Conservation (phyloP, 2,113 vertebrate species). For the Progne subis region DNA sequence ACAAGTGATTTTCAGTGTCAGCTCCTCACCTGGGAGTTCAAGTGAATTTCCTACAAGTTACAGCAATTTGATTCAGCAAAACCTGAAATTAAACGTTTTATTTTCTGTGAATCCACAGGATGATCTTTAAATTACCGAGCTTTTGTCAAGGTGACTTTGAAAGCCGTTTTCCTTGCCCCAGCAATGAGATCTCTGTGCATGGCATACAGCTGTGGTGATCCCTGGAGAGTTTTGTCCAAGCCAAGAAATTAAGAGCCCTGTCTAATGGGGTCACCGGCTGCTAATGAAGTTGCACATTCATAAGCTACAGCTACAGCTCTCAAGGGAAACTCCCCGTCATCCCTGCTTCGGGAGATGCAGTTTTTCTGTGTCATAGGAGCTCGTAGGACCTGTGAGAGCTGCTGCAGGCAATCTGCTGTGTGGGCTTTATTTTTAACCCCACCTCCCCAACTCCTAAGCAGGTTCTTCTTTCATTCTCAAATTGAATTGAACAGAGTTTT, state of each 20-base stretch:
- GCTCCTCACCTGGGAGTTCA: background rate
- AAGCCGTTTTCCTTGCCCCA: background rate
- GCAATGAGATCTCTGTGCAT: background rate
- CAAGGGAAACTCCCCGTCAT: background rate
- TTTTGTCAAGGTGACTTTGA: constrained; percentile 43
- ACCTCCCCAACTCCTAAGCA: background rate
- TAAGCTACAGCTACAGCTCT: constrained; percentile 39
- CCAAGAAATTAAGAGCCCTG: constrained; percentile 12
- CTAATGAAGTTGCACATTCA: constrained; percentile 48
- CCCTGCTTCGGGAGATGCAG: background rate
- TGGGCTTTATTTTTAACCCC: constrained; percentile 1
- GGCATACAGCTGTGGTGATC: background rate
- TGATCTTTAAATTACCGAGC: background rate
- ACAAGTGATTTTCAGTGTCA: background rate
- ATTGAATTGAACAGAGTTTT: constrained; percentile 54
- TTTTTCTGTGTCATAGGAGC: background rate
- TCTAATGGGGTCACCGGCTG: constrained; percentile 28
- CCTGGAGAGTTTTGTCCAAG: constrained; percentile 9
- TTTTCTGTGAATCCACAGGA: background rate
- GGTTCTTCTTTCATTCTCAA: constrained; percentile 58
- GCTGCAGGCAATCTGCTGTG: background rate
- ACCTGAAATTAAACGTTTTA: fast-evolving
- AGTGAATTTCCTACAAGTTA: background rate
- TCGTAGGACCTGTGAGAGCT: background rate
- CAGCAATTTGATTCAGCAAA: background rate